Conservation (phyloP, 2,888 invertebrate genomes). For the Dryobota labecula region DNA sequence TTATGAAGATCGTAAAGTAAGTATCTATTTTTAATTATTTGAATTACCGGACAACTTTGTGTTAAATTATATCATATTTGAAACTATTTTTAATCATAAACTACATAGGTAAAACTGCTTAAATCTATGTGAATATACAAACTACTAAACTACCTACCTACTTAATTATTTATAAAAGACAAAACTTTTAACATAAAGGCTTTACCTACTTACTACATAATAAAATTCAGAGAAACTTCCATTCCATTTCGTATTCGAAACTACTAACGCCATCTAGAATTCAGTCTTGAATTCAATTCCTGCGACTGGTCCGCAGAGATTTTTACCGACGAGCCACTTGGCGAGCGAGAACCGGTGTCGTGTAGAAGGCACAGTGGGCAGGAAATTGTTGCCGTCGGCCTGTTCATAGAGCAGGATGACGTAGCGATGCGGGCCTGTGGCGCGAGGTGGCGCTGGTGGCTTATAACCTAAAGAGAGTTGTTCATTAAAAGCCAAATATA, state of each 20-base stretch:
- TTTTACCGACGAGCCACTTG: slow-evolving; percentile 85
- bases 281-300: slow-evolving; percentile 81
- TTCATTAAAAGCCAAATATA: background rate
- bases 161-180: background rate
- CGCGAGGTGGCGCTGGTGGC: slow-evolving; percentile 87
- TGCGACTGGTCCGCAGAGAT: slow-evolving; percentile 85
- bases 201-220: background rate
- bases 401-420: slow-evolving; percentile 85
- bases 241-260: slow-evolving; percentile 20
- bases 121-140: background rate
- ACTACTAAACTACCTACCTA: background rate
- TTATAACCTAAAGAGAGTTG: slow-evolving; percentile 79
- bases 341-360: slow-evolving; percentile 80
- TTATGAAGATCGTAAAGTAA: background rate
- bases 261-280: slow-evolving; percentile 82
- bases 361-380: slow-evolving; percentile 80
- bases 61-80: background rate
- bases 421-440: slow-evolving; percentile 86
- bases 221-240: background rate
- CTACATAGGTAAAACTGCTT: background rate
- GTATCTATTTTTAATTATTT: background rate
- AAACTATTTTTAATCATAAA: slow-evolving; percentile 6
- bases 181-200: background rate
- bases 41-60: background rate
- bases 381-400: slow-evolving; percentile 84